Conservation (phyloP, 35 echinoderm and acorn worm genomes). For the Stichopus chloronotus region DNA sequence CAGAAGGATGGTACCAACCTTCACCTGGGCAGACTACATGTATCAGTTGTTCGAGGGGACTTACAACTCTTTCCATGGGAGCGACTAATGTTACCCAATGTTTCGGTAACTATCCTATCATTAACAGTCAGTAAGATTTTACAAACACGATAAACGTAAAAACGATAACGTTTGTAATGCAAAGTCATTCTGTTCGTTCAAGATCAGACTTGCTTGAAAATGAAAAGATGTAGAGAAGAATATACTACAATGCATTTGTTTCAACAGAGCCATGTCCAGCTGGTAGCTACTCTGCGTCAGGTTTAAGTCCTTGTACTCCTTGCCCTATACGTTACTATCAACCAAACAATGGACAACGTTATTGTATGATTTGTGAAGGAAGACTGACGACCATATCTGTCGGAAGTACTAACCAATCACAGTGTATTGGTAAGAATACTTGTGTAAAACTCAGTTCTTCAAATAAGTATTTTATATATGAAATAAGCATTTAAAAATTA, state of each 20-base stretch:
- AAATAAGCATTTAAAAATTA: too few species aligned
- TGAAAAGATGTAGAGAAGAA: neutral
- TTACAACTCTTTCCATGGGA: neutral
- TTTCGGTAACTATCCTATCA: neutral
- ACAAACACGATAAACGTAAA: neutral
- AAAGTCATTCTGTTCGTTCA: neutral
- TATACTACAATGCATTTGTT: neutral
- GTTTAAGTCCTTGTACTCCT: neutral
- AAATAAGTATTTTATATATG: too few species aligned
- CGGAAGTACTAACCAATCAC: neutral
- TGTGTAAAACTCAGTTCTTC: too few species aligned
- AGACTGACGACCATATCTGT: neutral
- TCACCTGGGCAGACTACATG: neutral
- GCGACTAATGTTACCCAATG: neutral
- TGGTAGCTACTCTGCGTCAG: neutral
- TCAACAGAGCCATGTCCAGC: neutral
- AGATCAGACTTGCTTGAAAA: neutral
- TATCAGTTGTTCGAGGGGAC: neutral
- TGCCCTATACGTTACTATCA: neutral
- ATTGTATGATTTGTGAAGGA: neutral
- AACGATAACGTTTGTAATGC: neutral
- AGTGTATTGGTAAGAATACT: neutral
- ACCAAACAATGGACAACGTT: neutral
- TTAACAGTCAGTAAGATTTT: neutral
- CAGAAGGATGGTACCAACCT: neutral